Conservation (phyloP, 2,113 vertebrate species). For the Etia nguti region DNA sequence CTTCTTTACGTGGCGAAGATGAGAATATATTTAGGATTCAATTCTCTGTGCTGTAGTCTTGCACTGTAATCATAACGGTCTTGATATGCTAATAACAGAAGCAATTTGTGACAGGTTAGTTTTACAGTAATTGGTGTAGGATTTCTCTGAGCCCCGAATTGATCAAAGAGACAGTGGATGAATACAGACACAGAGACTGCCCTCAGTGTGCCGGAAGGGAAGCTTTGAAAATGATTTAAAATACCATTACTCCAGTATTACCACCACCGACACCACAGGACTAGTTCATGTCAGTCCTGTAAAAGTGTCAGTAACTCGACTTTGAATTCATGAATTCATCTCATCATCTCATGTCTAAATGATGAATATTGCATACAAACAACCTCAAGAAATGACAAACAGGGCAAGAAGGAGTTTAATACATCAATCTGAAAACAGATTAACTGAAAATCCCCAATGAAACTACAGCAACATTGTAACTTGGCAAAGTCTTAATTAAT, state of each 20-base stretch:
- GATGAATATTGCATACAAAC: neutral
- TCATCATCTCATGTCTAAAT: neutral
- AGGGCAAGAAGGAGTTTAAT: neutral
- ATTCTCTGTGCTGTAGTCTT: neutral
- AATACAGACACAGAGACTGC: slow-evolving; percentile 13
- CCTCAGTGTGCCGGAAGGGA: neutral
- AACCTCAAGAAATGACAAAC: neutral
- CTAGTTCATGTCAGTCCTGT: neutral
- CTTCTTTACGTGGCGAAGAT: slow-evolving; percentile 11
- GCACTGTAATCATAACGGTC: slow-evolving; percentile 14
- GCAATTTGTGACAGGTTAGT: slow-evolving; percentile 39
- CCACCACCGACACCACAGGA: neutral
- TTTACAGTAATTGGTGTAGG: slow-evolving; percentile 27
- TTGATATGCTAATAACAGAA: slow-evolving; percentile 37
- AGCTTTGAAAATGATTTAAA: slow-evolving; percentile 17
- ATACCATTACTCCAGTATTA: neutral
- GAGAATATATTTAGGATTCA: slow-evolving; percentile 19
- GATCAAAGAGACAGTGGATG: slow-evolving; percentile 35
- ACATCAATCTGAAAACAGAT: neutral
- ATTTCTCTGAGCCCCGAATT: slow-evolving; percentile 24
- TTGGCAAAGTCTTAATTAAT: neutral
- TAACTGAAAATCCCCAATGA: neutral
- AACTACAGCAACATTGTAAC: neutral
- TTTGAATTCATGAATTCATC: neutral
- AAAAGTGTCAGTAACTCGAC: neutral